A percentile compares a stretch with the other conserved stretches of the same genome.
Conservation (phyloP, 1,140 invertebrate genomes). For the Antheraea mylitta region DNA sequence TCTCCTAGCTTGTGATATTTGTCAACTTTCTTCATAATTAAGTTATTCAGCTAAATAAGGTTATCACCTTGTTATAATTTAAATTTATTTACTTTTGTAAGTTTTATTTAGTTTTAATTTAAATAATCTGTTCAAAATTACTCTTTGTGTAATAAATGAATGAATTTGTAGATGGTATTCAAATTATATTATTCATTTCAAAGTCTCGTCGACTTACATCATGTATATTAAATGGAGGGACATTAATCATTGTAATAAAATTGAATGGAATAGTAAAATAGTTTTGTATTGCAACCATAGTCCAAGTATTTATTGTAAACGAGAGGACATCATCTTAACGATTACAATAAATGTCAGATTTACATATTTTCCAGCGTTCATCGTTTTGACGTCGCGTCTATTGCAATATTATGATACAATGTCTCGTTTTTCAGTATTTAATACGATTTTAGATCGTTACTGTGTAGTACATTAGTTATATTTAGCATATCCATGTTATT, state of each 20-base stretch:
- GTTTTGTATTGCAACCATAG: not conserved
- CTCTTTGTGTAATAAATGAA: not conserved
- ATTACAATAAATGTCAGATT: constrained; percentile 5
- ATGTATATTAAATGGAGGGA: constrained; percentile 5
- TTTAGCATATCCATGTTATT: not conserved
- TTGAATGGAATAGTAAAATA: constrained; percentile 29
- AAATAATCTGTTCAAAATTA: not conserved
- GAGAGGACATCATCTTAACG: not conserved
- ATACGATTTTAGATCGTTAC: not conserved
- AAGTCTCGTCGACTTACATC: not conserved
- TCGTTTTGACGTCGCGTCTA: not conserved
- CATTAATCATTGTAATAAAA: constrained; percentile 33
- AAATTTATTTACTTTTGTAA: too few relatives aligned
- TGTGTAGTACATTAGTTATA: not conserved
- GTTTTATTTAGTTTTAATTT: not conserved
- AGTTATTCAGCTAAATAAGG: too few relatives aligned
- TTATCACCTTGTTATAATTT: too few relatives aligned
- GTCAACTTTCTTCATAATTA: too few relatives aligned
- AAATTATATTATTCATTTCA: constrained; percentile 1
- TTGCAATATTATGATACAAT: not conserved
- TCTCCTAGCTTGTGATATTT: too few relatives aligned
- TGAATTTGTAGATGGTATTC: not conserved
- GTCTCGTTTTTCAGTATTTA: constrained; percentile 5
- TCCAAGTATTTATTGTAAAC: constrained; percentile 4
- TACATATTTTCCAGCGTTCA: constrained; percentile 2